Base-by-base conservation (phyloP, 2,888 invertebrate genomes). In the Thecophora atra region DNA sequence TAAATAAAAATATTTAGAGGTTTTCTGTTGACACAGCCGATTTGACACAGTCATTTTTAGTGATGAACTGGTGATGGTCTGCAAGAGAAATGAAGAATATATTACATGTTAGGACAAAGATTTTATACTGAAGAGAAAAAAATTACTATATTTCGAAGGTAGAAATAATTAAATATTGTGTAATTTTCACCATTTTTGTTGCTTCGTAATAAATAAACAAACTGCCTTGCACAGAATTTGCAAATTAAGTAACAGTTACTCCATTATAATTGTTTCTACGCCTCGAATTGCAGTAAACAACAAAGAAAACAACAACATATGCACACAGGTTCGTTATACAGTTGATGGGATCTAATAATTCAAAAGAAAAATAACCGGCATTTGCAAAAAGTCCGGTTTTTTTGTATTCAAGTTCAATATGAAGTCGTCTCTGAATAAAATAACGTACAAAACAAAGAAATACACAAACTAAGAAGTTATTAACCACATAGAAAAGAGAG, bases 21-120 rank as follows among this genome's bases (percentile, higher is more conserved):
- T 75, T 74, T 74, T 76, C 73, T 65, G 72, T 72, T 70, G 73
- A 75, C 73, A 76, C 73, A 76, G 76, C 76, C 76, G 73, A 63
- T 73, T 75, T 73, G 72, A 70, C 6, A 11, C 6, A 70, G 66
- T 66, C 77, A 76, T 76, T 62, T 63, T 47, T 37, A 37, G n/a
- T 11, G 2, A 37, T 37, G 37, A 11, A 37, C 37, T 11, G 1
- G 11, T 37, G 37, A 37, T 8, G 37, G 37, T 6, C 37, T 37
- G 37, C 11, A 37, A 37, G 37, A 37, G 37, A 37, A 37, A 11
- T 8, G 37, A n/a, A 37, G 37, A 37, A 8, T 37, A 8, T 6
- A 37, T 8, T 2, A 37, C 37, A 37, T 6, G 37, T 8, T 37
- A 8, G 7, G 7, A 11, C 37, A 37, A 11, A 37, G 37, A 6